Percentiles rank a stretch among this genome's conserved stretches.
Conservation (phyloP, 2,797 vertebrate genomes). For the Heterohyrax brucei region DNA sequence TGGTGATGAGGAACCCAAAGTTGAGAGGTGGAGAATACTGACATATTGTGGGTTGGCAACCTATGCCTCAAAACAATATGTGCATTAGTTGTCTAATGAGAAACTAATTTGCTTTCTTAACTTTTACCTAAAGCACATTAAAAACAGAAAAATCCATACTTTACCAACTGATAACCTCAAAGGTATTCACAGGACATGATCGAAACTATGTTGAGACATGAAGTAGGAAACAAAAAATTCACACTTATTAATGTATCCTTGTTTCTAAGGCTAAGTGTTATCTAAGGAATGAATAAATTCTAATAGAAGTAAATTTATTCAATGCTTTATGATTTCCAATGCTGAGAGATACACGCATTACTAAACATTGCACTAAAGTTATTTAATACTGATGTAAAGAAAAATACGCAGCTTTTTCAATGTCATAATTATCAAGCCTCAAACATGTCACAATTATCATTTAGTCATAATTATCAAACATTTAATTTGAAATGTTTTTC, state of each 20-base stretch:
- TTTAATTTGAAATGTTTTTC: not conserved
- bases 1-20: too few relatives aligned
- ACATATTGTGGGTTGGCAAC: too few relatives aligned
- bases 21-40: too few relatives aligned
- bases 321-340: not conserved
- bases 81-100: too few relatives aligned
- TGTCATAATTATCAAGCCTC: not conserved
- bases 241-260: not conserved
- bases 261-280: not conserved
- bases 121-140: too few relatives aligned
- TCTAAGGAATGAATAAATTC: not conserved
- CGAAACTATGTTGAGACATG: not conserved
- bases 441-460: too few relatives aligned
- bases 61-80: too few relatives aligned
- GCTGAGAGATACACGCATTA: not conserved
- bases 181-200: not conserved
- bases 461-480: not conserved
- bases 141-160: too few relatives aligned
- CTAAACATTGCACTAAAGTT: not conserved
- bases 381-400: not conserved
- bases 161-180: not conserved
- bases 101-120: too few relatives aligned
- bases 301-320: conserved; percentile 18
- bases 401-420: not conserved
- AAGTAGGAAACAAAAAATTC: not conserved